Conservation (phyloP, 2,113 vertebrate species). For the Phylloscopus whistleri region DNA sequence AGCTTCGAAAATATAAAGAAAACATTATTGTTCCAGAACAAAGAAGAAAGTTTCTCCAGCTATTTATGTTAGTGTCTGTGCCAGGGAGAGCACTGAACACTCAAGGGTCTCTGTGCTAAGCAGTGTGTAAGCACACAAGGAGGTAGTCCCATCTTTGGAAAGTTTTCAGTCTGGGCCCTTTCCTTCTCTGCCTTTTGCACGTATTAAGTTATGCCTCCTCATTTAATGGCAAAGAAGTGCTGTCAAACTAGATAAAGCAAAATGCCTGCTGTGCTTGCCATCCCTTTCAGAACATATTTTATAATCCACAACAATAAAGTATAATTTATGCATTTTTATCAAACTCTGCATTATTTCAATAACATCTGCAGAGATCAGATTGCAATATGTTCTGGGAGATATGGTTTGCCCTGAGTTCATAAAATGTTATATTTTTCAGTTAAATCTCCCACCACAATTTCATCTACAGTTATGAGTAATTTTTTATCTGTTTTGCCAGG, state of each 20-base stretch:
- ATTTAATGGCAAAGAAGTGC: neutral
- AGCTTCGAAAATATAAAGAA: neutral
- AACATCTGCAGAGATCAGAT: conserved; percentile 27
- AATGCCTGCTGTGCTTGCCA: conserved; percentile 44
- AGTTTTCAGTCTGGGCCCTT: neutral
- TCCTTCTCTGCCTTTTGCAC: neutral
- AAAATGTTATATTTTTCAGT: conserved; percentile 41
- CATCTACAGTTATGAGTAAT: conserved; percentile 18
- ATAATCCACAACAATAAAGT: conserved; percentile 51
- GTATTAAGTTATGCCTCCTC: neutral
- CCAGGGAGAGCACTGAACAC: neutral
- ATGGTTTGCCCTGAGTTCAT: conserved; percentile 54
- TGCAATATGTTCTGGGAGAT: conserved; percentile 51
- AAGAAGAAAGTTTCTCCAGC: neutral
- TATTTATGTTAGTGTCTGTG: neutral
- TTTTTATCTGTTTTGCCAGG: conserved; percentile 37
- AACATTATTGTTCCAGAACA: neutral
- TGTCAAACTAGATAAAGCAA: conserved; percentile 43
- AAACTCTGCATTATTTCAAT: conserved; percentile 57
- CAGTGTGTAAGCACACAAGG: neutral
- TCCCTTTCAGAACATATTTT: conserved; percentile 45
- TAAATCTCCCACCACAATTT: conserved; percentile 44
- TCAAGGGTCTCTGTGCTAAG: neutral
- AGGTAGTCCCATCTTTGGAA: neutral
- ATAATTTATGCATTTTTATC: conserved; percentile 68